A percentile compares a stretch with the other conserved stretches of the same genome.
phyloP scores from a whole-genome alignment of 2,797 vertebrate genomes.

The Gallinago stenura region DNA sequence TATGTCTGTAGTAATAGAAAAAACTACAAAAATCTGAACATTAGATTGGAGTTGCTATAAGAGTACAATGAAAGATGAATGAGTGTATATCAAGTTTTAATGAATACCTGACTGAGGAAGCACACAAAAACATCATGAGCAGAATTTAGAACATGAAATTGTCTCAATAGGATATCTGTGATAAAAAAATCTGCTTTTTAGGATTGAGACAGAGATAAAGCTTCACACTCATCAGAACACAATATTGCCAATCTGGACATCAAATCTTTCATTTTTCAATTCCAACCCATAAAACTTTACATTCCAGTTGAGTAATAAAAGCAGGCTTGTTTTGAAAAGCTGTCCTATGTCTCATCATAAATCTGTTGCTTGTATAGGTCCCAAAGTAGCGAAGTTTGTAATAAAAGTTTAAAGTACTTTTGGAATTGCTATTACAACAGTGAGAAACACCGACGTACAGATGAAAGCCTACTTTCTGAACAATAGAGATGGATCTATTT shows the following conservation, averaged over 20 bases:
- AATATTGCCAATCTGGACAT: not conserved
- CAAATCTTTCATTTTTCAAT: constrained; percentile 35
- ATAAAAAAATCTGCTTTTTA: constrained; percentile 6
- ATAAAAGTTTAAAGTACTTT: constrained; percentile 53
- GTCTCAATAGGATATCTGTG: constrained; percentile 5
- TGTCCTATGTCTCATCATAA: not conserved
- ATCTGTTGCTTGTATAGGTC: not conserved
- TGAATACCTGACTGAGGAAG: not conserved
- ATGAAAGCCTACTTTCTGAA: not conserved
- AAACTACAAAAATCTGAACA: not conserved
- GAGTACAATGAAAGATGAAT: not conserved
- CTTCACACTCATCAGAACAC: not conserved
- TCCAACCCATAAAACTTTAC: constrained; percentile 38
- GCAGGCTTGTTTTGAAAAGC: not conserved
- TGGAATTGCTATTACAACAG: not conserved
- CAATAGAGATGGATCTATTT: not conserved
- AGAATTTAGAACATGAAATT: constrained; percentile 13
- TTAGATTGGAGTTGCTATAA: not conserved
- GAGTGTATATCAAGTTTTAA: constrained; percentile 19
- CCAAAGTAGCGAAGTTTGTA: constrained; percentile 11
- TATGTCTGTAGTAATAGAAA: not conserved
- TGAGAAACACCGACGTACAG: not conserved
- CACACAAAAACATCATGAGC: not conserved
- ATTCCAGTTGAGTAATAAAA: constrained; percentile 34
- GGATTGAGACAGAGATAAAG: not conserved